Evolutionary conservation across 1,140 invertebrate species (phyloP).

Genomic region (Drosophila burlai): DNA sequence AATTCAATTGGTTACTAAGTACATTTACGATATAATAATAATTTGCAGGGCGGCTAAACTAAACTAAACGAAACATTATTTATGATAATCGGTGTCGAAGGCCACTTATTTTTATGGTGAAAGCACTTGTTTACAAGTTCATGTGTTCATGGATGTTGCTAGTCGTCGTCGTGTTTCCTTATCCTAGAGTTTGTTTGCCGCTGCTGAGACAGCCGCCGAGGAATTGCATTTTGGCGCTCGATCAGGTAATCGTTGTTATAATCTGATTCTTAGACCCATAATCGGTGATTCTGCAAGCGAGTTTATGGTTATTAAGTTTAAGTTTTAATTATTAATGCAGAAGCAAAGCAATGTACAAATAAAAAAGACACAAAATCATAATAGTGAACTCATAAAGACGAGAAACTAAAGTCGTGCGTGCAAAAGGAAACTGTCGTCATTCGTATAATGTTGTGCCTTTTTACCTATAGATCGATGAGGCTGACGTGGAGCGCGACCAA

Average conservation of each 20-base stretch:
- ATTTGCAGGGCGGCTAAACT: conserved; percentile 25
- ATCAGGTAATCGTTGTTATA: conserved; percentile 85
- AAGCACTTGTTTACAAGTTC: conserved; percentile 57
- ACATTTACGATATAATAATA: conserved; percentile 36
- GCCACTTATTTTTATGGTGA: conserved; percentile 66
- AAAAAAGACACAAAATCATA: conserved; percentile 77
- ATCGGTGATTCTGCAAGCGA: conserved; percentile 85
- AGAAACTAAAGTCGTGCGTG: conserved; percentile 45
- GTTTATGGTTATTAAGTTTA: not conserved
- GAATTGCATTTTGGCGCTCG: conserved; percentile 53
- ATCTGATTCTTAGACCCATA: conserved; percentile 86
- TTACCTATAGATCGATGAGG: conserved; percentile 89
- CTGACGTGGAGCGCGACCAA: conserved; percentile 88
- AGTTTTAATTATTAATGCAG: no score
- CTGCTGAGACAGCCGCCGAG: conserved; percentile 23
- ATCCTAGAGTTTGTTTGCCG: conserved; percentile 25
- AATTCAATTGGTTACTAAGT: conserved; percentile 54
- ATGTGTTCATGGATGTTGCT: conserved; percentile 24
- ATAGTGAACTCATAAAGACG: conserved; percentile 32
- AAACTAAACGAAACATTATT: conserved; percentile 42
- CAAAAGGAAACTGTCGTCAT: conserved; percentile 8
- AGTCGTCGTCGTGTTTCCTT: conserved; percentile 31
- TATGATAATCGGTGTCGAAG: conserved; percentile 76
- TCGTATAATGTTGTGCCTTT: conserved; percentile 78
- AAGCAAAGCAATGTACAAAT: conserved; percentile 55